A percentile compares a stretch with the other conserved stretches of the same genome.
Evolutionary conservation across 2,797 vertebrate species (phyloP).

Genomic region (Parauchenoglanis punctatus): DNA sequence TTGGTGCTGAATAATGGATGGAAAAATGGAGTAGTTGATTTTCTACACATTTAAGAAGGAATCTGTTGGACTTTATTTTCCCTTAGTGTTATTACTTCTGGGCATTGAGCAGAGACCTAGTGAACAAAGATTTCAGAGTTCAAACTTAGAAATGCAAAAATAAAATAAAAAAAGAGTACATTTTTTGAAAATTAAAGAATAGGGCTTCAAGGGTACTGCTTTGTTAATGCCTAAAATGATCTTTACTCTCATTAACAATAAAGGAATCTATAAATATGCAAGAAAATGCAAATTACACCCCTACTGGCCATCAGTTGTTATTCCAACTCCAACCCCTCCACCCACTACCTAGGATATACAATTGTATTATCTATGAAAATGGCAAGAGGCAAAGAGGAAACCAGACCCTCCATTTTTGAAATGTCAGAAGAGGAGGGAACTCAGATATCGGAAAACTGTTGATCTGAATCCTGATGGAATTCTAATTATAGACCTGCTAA

Average conservation of each 20-base stretch:
- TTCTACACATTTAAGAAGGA: neutral
- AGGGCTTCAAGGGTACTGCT: neutral
- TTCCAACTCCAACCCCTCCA: neutral
- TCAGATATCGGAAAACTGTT: neutral
- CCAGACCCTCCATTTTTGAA: neutral
- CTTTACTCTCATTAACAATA: neutral
- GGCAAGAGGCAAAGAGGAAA: neutral
- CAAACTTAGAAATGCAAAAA: neutral
- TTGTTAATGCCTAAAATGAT: neutral
- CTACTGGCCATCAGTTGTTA: slow-evolving; percentile 7
- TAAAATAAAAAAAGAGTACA: neutral
- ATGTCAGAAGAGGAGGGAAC: neutral
- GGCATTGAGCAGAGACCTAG: neutral
- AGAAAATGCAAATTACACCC: slow-evolving; percentile 8
- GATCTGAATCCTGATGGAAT: neutral
- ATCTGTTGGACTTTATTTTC: neutral
- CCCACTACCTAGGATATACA: slow-evolving; percentile 7
- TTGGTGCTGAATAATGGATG: neutral
- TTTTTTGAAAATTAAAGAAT: neutral
- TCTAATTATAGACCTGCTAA: neutral
- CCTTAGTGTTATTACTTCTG: neutral
- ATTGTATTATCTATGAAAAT: neutral
- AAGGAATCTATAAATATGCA: slow-evolving; percentile 1
- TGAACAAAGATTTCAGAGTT: neutral
- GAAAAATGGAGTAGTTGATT: neutral